Percentiles rank a stretch among this genome's conserved stretches.
Conservation (phyloP, 2,797 vertebrate species). For the Crax fasciolata region DNA sequence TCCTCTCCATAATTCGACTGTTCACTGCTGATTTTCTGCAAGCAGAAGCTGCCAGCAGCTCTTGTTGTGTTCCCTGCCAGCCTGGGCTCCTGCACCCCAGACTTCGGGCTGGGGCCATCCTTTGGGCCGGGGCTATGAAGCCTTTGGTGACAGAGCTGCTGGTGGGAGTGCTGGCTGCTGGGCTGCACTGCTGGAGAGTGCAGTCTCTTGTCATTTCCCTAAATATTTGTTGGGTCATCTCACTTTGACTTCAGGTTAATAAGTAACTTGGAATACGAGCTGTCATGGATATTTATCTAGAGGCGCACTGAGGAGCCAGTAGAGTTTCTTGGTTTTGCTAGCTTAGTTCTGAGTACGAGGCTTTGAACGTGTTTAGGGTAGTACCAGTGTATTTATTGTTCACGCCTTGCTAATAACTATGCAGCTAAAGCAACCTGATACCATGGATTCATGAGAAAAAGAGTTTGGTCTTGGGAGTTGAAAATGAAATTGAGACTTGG, state of each 20-base stretch:
- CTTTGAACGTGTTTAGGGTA: background rate
- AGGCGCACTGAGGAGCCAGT: background rate
- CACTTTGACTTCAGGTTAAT: background rate
- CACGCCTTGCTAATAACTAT: accelerated
- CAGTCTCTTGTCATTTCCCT: accelerated
- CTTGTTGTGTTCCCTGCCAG: background rate
- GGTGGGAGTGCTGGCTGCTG: conserved; percentile 8
- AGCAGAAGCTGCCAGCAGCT: background rate
- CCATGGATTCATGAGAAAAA: background rate
- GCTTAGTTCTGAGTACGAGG: background rate
- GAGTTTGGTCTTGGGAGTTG: background rate
- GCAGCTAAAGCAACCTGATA: background rate
- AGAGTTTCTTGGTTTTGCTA: background rate
- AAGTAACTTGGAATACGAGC: background rate
- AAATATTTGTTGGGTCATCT: background rate
- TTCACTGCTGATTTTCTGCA: background rate
- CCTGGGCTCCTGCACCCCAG: background rate
- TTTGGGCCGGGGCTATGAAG: conserved; percentile 26
- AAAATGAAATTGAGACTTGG: background rate
- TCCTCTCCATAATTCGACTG: background rate
- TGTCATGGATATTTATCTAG: background rate
- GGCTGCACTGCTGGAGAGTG: background rate
- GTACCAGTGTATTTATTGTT: background rate
- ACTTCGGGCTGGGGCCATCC: background rate
- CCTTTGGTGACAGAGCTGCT: background rate